Evolutionary conservation across 2,113 vertebrate genomes (phyloP).

Genomic region (Pantherophis guttatus): DNA sequence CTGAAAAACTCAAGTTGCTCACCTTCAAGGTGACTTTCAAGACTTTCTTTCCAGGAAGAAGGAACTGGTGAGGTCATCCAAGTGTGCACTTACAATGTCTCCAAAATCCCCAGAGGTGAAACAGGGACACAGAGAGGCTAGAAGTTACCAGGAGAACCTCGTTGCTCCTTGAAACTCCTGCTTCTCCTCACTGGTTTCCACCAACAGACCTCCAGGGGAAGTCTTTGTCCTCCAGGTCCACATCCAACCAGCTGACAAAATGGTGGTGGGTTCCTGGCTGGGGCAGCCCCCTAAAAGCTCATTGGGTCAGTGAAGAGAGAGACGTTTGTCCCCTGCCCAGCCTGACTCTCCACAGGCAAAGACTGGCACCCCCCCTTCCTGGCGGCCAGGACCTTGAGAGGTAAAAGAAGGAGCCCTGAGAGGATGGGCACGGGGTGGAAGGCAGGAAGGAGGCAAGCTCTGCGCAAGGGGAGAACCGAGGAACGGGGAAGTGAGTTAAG

Average conservation of each 20-base stretch:
- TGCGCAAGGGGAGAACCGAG: background rate
- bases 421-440: background rate
- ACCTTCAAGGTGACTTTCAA: background rate
- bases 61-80: background rate
- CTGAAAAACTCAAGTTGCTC: background rate
- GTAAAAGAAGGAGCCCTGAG: background rate
- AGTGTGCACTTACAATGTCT: background rate
- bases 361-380: too few relatives aligned
- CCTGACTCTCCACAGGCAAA: background rate
- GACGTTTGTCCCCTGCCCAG: too few relatives aligned
- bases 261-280: too few relatives aligned
- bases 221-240: background rate
- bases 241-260: too few relatives aligned
- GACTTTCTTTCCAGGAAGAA: background rate
- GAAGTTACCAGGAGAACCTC: background rate
- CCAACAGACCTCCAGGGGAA: background rate
- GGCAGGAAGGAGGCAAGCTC: background rate
- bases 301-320: too few relatives aligned
- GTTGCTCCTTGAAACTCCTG: background rate
- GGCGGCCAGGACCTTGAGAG: background rate
- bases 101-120: background rate
- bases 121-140: background rate
- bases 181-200: background rate
- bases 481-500: background rate
- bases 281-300: too few relatives aligned